Evolutionary conservation across 1,140 invertebrate species (phyloP).

Genomic region (Hyles euphorbiae): DNA sequence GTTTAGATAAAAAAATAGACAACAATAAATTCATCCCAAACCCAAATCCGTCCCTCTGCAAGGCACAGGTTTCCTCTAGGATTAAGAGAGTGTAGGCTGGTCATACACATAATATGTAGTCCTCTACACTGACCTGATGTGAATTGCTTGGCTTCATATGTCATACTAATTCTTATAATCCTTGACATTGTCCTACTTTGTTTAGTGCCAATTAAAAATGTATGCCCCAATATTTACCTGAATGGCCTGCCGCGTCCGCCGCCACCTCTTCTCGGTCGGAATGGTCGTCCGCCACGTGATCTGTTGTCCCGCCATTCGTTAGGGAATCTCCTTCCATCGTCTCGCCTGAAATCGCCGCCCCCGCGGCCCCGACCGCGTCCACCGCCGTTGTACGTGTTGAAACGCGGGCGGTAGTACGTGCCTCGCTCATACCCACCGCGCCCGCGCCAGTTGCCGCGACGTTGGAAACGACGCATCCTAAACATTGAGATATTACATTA

Average conservation of each 20-base stretch:
- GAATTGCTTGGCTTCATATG: no score
- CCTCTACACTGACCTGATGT: no score
- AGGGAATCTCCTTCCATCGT: constrained; percentile 70
- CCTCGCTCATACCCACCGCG: constrained; percentile 81
- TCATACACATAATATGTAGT: no score
- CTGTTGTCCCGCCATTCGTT: constrained; percentile 66
- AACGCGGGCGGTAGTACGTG: constrained; percentile 85
- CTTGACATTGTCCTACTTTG: no score
- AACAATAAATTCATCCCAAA: no score
- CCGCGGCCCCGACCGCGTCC: constrained; percentile 73
- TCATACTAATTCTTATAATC: no score
- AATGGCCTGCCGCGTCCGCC: constrained; percentile 66
- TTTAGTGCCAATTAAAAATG: no score
- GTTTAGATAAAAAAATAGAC: no score
- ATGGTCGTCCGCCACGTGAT: constrained; percentile 55
- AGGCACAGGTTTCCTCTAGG: no score
- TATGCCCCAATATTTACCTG: constrained; percentile 36
- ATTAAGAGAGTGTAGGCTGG: no score
- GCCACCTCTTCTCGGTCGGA: constrained; percentile 56
- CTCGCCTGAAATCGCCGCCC: constrained; percentile 76
- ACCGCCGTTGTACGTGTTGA: constrained; percentile 78
- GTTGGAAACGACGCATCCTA: constrained; percentile 53
- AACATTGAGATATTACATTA: neutral
- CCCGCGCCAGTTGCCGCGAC: constrained; percentile 75
- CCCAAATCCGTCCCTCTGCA: no score